Evolutionary conservation across 1,140 invertebrate genomes (phyloP), one percentile per base, ranked within the genome.

Genomic region (Mya arenaria): DNA sequence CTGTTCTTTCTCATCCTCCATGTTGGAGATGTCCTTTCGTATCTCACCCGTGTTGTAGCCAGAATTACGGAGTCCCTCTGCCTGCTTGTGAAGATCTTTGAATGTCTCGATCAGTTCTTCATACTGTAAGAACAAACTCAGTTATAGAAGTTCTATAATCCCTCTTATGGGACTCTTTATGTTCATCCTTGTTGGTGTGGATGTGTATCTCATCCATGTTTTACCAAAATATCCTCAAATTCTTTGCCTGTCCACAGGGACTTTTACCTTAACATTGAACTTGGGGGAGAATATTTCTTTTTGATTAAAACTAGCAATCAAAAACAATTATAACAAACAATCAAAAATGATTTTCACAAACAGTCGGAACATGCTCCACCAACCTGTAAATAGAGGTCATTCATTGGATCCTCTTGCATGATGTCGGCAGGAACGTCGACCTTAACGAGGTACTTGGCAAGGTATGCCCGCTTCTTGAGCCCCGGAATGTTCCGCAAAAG

Each of bases 1-100:
- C 86, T 96, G 95, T 89, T 97, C 96, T 90, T 95, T 96, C 91
- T 98, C 97, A 36, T 96, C 95, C 86, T 97, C 96, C 96, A 98
- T 97, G 44, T 96, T 95, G 87, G 95, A 94, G 13, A 97, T 95
- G 89, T 97, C 96, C 85, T 95, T 95, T 77, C 89, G 92, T 62
- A 94, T 93, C 85, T 94, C 94, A 6, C 88, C 82, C 4, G 94
- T 94, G 30, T 94, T 94, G 86, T 94, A 94, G 0, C 94, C 93
- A 85, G 94, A 94, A 81, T 94, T 94, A 85, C 95, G 95, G 71
- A 96, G 92, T 28, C 94, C 91, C 84, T 96, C 95, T 66, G 95
- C 94, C 88, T 96, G 94, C 88, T 96, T 97, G 89, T 98, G 97
- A 1, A 95, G 93, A 4, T 95, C 94, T 93, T 97, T 97, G 91